phyloP scores from a whole-genome alignment of 2,797 vertebrate genomes.

The Chelmon rostratus region DNA sequence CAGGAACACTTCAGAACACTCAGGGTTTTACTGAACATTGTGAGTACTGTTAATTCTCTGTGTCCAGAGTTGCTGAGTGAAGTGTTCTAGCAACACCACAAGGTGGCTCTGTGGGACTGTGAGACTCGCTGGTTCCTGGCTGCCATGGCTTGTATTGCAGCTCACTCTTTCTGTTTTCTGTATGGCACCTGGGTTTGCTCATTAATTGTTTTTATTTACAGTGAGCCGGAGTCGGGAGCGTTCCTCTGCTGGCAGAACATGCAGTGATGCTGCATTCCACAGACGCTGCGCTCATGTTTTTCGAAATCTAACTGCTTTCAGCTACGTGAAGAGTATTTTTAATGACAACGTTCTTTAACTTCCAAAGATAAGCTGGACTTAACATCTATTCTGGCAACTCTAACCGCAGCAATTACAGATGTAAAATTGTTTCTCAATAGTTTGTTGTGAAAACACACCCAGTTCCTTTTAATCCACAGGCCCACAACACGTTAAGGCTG shows the following conservation, averaged over 20 bases:
- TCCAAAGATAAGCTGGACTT: conserved; percentile 31
- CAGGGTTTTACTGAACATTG: too few species aligned
- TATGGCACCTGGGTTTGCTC: conserved; percentile 30
- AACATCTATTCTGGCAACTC: conserved; percentile 21
- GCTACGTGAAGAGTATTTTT: neutral
- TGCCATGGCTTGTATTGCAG: neutral
- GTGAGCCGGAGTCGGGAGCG: neutral
- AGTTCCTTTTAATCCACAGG: neutral
- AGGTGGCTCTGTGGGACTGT: conserved; percentile 56
- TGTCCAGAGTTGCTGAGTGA: neutral
- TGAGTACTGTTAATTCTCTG: neutral
- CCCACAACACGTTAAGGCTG: neutral
- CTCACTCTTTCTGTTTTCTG: conserved; percentile 60
- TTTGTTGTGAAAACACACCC: conserved; percentile 12
- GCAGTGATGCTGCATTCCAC: neutral
- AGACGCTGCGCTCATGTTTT: conserved; percentile 5
- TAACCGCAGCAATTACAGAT: conserved; percentile 5
- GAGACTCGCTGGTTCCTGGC: neutral
- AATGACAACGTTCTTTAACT: neutral
- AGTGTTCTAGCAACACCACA: conserved; percentile 29
- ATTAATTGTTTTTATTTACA: conserved; percentile 32
- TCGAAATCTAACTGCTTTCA: neutral
- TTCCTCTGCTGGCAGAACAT: neutral
- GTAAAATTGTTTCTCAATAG: conserved; percentile 13
- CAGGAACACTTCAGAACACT: too few species aligned